Conservation (phyloP, 2,113 vertebrate genomes). For the Melospiza melodia region DNA sequence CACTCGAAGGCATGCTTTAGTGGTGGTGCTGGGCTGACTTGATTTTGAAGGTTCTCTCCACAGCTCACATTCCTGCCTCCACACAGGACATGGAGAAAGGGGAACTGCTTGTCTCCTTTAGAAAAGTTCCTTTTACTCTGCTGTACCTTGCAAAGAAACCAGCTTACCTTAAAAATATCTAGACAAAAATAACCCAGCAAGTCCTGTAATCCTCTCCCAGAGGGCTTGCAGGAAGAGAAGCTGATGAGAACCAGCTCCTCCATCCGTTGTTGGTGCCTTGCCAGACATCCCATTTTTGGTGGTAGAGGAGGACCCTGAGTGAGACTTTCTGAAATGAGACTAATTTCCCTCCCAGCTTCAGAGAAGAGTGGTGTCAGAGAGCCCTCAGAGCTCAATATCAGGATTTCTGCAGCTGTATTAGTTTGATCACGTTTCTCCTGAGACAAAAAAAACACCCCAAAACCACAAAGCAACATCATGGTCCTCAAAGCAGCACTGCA, state of each 20-base stretch:
- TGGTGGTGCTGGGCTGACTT: not conserved
- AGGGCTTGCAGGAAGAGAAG: not conserved
- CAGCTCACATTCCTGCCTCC: not conserved
- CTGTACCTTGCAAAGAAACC: not conserved
- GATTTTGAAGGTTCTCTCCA: not conserved
- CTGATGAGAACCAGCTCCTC: not conserved
- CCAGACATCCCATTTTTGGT: conserved; percentile 10
- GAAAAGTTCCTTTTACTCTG: not conserved
- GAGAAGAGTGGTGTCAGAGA: not conserved
- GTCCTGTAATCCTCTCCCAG: not conserved
- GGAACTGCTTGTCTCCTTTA: not conserved
- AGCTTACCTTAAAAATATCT: not conserved
- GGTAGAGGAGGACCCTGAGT: not conserved
- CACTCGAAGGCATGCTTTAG: not conserved
- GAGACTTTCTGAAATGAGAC: not conserved
- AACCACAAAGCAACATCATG: not conserved
- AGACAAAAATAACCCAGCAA: not conserved
- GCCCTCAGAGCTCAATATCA: not conserved
- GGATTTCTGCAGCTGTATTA: not conserved
- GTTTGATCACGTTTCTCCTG: not conserved
- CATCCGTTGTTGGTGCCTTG: not conserved
- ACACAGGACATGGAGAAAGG: not conserved
- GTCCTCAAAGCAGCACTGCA: not conserved
- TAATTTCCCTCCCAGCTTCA: not conserved
- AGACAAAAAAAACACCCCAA: not conserved